Conservation (phyloP, 2,113 vertebrate species). For the Loxodonta africana region DNA sequence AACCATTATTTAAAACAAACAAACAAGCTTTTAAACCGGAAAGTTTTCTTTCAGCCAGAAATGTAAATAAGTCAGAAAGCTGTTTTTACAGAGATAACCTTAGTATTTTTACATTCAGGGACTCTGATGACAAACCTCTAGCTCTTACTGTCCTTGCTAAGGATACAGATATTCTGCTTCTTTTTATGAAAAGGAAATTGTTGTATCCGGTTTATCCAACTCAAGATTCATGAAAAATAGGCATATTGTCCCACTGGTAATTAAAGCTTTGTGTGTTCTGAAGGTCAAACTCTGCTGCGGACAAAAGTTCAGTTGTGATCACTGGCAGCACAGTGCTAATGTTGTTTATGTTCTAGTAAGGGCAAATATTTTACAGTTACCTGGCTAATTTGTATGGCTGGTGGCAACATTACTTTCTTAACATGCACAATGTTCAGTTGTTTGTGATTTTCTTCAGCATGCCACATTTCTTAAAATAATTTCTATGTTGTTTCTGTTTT, state of each 20-base stretch:
- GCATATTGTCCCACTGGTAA: constrained; percentile 15
- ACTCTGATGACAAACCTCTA: constrained; percentile 51
- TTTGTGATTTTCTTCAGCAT: constrained; percentile 47
- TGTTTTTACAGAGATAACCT: background rate
- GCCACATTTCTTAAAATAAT: constrained; percentile 36
- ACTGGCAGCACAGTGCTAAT: background rate
- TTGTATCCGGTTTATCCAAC: background rate
- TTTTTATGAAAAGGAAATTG: background rate
- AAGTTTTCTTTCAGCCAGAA: background rate
- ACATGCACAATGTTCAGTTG: background rate
- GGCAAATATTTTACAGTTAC: constrained; percentile 35
- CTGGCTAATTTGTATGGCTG: background rate
- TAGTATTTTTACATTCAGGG: constrained; percentile 23
- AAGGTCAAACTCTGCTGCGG: background rate
- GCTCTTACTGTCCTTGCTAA: constrained; percentile 32
- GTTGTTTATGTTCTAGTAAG: background rate
- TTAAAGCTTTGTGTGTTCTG: constrained; percentile 51
- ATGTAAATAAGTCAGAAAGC: constrained; percentile 29
- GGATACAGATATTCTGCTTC: background rate
- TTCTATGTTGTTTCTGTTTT: constrained; percentile 18
- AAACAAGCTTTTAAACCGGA: background rate
- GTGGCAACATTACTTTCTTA: background rate
- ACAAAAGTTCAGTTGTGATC: constrained; percentile 27
- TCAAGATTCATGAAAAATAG: constrained; percentile 64
- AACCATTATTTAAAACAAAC: background rate